Evolutionary conservation across 1,140 invertebrate genomes (phyloP).

Genomic region (Drosophila aff.): DNA sequence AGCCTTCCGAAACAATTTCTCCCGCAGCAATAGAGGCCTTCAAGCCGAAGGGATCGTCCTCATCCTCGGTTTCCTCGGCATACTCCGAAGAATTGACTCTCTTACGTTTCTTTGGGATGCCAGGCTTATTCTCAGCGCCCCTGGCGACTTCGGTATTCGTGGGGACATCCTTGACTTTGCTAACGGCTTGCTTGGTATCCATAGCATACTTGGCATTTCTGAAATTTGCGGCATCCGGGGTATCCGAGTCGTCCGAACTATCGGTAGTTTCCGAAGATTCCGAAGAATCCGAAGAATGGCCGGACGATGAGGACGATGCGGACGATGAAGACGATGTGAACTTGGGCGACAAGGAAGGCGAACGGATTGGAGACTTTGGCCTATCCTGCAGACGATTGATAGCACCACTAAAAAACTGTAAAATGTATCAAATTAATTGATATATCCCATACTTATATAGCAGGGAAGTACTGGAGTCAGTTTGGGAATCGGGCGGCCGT

Average conservation of each 20-base stretch:
- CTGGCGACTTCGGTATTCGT: no score
- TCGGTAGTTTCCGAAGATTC: no score
- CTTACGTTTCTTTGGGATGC: neutral
- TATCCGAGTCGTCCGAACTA: neutral
- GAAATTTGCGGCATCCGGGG: neutral
- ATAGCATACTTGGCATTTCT: neutral
- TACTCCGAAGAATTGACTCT: no score
- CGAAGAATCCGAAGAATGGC: neutral
- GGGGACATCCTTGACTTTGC: neutral
- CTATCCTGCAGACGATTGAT: neutral
- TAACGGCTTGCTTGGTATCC: neutral
- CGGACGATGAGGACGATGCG: neutral
- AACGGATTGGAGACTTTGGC: neutral
- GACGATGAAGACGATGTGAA: neutral
- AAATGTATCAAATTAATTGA: neutral
- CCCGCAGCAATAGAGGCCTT: neutral
- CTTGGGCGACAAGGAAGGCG: neutral
- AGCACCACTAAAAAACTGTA: slow-evolving; percentile 7
- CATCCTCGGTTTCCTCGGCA: neutral
- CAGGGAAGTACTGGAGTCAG: neutral
- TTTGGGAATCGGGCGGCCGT: neutral
- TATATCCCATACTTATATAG: neutral
- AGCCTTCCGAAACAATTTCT: neutral
- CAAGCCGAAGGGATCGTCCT: neutral
- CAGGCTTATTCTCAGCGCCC: neutral